A percentile compares a stretch with the other conserved stretches of the same genome.
Conservation (phyloP, 2,888 invertebrate species). For the Macaria notata region DNA sequence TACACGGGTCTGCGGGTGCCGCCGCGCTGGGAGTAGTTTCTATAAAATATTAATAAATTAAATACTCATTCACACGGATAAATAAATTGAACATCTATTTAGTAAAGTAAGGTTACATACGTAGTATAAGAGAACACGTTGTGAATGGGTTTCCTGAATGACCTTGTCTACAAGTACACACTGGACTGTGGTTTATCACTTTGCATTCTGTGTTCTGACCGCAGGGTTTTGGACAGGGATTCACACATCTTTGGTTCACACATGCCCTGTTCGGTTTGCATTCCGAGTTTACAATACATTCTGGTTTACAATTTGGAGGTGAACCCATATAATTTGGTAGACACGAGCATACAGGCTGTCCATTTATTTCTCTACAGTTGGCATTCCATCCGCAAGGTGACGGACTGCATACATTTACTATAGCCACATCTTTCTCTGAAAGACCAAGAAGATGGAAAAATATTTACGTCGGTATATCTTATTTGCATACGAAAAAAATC, state of each 20-base stretch:
- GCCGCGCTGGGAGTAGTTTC: constrained; percentile 55
- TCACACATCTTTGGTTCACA: constrained; percentile 85
- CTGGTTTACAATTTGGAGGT: constrained; percentile 84
- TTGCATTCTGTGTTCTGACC: constrained; percentile 86
- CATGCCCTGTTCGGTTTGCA: constrained; percentile 86
- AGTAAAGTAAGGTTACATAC: constrained; percentile 62
- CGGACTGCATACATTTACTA: constrained; percentile 86
- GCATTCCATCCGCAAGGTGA: constrained; percentile 88
- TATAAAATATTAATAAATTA: constrained; percentile 33
- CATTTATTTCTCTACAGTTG: constrained; percentile 87
- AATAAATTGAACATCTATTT: neutral
- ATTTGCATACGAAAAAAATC: neutral
- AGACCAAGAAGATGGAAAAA: constrained; percentile 22
- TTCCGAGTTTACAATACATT: constrained; percentile 85
- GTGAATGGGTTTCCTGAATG: constrained; percentile 87
- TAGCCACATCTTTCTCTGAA: constrained; percentile 59
- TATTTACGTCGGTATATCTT: neutral
- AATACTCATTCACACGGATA: too few relatives aligned
- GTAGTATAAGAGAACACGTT: constrained; percentile 79
- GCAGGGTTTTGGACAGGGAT: constrained; percentile 87
- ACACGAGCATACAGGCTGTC: constrained; percentile 88
- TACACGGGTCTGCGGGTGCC: constrained; percentile 84
- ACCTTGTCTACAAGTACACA: constrained; percentile 86
- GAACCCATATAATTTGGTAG: constrained; percentile 84
- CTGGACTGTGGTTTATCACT: constrained; percentile 87